A percentile compares a stretch with the other conserved stretches of the same genome.
Conservation (phyloP, 2,797 vertebrate genomes). For the Neoniphon sammara region DNA sequence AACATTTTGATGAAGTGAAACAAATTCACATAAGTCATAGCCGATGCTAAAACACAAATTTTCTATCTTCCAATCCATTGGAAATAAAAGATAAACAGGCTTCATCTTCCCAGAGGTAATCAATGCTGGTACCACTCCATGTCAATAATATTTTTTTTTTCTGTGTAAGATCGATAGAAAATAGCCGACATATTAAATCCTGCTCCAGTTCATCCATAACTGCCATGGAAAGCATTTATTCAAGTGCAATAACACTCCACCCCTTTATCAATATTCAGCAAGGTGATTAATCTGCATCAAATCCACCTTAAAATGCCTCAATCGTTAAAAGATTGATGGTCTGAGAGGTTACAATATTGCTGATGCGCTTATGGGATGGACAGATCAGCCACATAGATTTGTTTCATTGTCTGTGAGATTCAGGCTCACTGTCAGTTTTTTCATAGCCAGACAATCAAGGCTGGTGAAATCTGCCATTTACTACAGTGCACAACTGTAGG, state of each 20-base stretch:
- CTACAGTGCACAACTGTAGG: not conserved
- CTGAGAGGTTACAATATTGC: conserved; percentile 50
- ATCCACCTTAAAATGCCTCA: conserved; percentile 50
- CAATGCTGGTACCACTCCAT: conserved; percentile 44
- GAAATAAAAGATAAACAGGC: conserved; percentile 14
- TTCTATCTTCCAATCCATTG: conserved; percentile 6
- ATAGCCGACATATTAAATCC: conserved; percentile 54
- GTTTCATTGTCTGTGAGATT: conserved; percentile 13
- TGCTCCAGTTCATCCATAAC: conserved; percentile 68
- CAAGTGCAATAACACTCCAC: conserved; percentile 59
- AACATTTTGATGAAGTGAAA: not conserved
- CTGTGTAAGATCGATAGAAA: conserved; percentile 65
- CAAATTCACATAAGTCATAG: not conserved
- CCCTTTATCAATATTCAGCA: conserved; percentile 56
- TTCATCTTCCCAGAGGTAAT: conserved; percentile 42
- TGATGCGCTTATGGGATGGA: conserved; percentile 46
- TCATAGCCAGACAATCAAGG: not conserved
- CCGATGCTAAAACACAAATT: conserved; percentile 20
- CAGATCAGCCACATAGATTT: conserved; percentile 20
- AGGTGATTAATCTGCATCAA: conserved; percentile 66
- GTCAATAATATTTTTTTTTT: conserved; percentile 35
- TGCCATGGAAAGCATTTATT: conserved; percentile 66
- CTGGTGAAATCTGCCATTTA: not conserved
- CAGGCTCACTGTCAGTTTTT: conserved; percentile 15
- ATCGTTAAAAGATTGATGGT: conserved; percentile 48